Evolutionary conservation across 1,140 invertebrate genomes (phyloP).

Genomic region (Atta cephalotes): DNA sequence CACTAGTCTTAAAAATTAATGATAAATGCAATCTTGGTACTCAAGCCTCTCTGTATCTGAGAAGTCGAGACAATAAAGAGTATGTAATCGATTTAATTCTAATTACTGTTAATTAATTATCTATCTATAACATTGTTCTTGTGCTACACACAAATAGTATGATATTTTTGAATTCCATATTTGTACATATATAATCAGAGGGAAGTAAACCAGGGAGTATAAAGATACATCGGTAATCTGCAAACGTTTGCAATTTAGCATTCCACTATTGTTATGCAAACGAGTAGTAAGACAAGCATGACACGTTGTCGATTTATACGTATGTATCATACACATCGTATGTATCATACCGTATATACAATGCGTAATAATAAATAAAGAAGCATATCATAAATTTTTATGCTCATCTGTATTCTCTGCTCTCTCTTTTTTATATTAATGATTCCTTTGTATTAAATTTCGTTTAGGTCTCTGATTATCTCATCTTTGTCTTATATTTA

Average conservation of each 20-base stretch:
- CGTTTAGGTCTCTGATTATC: neutral
- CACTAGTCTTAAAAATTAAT: slow-evolving; percentile 57
- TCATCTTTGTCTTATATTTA: slow-evolving; percentile 3
- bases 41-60: slow-evolving; percentile 45
- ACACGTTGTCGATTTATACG: neutral
- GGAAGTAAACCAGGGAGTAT: neutral
- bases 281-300: neutral
- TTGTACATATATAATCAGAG: neutral
- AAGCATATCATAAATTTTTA: slow-evolving; percentile 3
- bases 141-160: slow-evolving; percentile 34
- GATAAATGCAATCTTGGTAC: slow-evolving; percentile 76
- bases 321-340: too few relatives aligned
- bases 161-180: slow-evolving; percentile 15
- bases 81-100: too few relatives aligned
- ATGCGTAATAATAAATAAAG: slow-evolving; percentile 18
- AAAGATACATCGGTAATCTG: neutral
- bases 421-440: neutral
- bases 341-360: too few relatives aligned
- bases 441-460: neutral
- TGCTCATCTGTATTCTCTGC: neutral
- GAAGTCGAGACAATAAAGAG: slow-evolving; percentile 20
- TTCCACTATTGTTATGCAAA: neutral
- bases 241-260: neutral
- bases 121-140: neutral
- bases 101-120: too few relatives aligned